Conservation (phyloP, 2,888 invertebrate species). For the Lapara coniferarum region DNA sequence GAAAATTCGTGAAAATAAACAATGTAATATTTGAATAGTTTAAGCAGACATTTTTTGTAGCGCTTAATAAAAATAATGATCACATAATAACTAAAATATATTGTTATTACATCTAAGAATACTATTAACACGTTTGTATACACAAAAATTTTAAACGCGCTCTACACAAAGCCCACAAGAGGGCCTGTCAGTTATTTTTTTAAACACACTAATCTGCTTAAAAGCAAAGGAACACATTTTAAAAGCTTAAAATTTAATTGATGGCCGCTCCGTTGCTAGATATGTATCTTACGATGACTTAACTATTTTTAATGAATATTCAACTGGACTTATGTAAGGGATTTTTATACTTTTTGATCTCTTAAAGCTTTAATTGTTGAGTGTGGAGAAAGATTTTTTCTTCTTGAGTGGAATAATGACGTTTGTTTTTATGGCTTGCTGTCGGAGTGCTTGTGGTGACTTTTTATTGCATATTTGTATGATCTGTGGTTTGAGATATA, state of each 20-base stretch:
- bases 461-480: constrained; percentile 14
- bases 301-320: constrained; percentile 72
- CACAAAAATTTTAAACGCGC: constrained; percentile 28
- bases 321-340: constrained; percentile 45
- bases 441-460: neutral
- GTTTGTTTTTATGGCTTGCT: constrained; percentile 10
- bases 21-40: too few relatives aligned
- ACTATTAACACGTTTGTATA: constrained; percentile 26
- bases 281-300: constrained; percentile 69
- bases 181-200: constrained; percentile 61
- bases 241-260: constrained; percentile 66
- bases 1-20: too few relatives aligned
- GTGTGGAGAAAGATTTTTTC: constrained; percentile 32
- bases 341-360: constrained; percentile 44
- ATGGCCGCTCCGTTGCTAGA: constrained; percentile 56
- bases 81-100: neutral
- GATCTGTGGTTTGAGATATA: neutral
- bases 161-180: constrained; percentile 47
- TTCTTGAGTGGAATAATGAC: constrained; percentile 25
- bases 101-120: constrained; percentile 2
- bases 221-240: constrained; percentile 59
- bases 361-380: constrained; percentile 47
- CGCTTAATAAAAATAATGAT: too few relatives aligned
- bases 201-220: constrained; percentile 57
- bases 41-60: too few relatives aligned